Evolutionary conservation across 2,888 invertebrate species (phyloP).

Genomic region (Polia nebulosa): DNA sequence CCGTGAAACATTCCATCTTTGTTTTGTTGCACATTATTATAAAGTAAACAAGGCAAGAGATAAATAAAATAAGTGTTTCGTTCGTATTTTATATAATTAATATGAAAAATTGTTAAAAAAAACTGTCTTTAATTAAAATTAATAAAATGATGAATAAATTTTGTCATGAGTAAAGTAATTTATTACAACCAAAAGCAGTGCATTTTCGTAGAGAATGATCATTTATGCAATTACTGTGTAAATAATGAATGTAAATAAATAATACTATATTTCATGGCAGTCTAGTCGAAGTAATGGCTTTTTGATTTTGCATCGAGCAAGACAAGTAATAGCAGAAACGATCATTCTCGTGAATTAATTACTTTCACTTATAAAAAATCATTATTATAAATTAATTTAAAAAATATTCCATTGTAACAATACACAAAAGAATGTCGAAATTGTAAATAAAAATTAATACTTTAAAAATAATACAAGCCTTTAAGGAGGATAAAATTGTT

Average conservation of each 20-base stretch:
- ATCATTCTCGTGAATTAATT: conserved; percentile 57
- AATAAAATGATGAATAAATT: conserved; percentile 80
- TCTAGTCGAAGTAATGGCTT: conserved; percentile 62
- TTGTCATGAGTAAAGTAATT: conserved; percentile 80
- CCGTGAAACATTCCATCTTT: conserved; percentile 49
- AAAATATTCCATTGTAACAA: conserved; percentile 65
- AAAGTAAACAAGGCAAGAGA: conserved; percentile 38
- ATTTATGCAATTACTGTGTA: conserved; percentile 58
- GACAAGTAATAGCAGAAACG: conserved; percentile 55
- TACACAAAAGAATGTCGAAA: conserved; percentile 66
- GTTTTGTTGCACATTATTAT: conserved; percentile 24
- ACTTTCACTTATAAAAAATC: conserved; percentile 61
- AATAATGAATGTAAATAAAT: conserved; percentile 73
- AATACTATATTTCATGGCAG: conserved; percentile 69
- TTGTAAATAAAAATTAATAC: conserved; percentile 85
- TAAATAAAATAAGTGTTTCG: conserved; percentile 72
- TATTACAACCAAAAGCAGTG: conserved; percentile 78
- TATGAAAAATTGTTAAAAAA: conserved; percentile 88
- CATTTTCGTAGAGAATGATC: conserved; percentile 64
- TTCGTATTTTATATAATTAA: conserved; percentile 88
- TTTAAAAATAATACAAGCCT: conserved; percentile 87
- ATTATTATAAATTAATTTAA: conserved; percentile 67
- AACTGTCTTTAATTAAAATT: conserved; percentile 86
- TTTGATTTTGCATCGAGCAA: conserved; percentile 50
- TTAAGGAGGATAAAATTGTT: conserved; percentile 81